Evolutionary conservation across 1,140 invertebrate species (phyloP).

Genomic region (Anastrepha ludens): DNA sequence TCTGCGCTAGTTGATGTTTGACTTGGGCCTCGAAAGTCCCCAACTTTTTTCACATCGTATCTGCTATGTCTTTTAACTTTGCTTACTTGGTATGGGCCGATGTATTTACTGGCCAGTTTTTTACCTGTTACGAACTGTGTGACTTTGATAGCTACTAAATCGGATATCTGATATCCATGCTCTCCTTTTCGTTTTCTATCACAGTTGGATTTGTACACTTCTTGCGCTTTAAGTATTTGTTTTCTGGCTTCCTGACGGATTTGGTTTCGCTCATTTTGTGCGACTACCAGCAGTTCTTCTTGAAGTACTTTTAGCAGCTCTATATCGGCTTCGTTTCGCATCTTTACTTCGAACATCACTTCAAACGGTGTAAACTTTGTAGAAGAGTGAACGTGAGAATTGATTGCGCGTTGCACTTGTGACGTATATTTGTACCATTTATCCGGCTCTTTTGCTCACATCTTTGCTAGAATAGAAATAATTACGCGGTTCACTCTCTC

Average conservation of each 20-base stretch:
- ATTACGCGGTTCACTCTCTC: constrained; percentile 5
- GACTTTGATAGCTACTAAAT: constrained; percentile 71
- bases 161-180: constrained; percentile 63
- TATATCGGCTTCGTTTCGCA: constrained; percentile 63
- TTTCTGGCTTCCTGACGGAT: constrained; percentile 53
- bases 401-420: constrained; percentile 64
- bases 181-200: constrained; percentile 64
- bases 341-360: constrained; percentile 65
- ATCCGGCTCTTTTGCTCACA: constrained; percentile 60
- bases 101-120: constrained; percentile 67
- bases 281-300: constrained; percentile 62
- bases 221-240: constrained; percentile 63
- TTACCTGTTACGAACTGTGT: constrained; percentile 69
- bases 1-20: too few species aligned
- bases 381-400: constrained; percentile 65
- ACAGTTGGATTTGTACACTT: constrained; percentile 65
- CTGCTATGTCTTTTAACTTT: too few species aligned
- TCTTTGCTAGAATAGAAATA: not conserved
- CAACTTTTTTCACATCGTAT: too few species aligned
- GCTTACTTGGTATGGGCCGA: constrained; percentile 66
- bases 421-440: constrained; percentile 68
- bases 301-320: constrained; percentile 62
- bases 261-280: constrained; percentile 57
- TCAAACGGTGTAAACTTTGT: constrained; percentile 69
- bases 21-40: too few species aligned